Base-by-base conservation (phyloP, 1,140 invertebrate genomes). In the Heliconius melpomene region DNA sequence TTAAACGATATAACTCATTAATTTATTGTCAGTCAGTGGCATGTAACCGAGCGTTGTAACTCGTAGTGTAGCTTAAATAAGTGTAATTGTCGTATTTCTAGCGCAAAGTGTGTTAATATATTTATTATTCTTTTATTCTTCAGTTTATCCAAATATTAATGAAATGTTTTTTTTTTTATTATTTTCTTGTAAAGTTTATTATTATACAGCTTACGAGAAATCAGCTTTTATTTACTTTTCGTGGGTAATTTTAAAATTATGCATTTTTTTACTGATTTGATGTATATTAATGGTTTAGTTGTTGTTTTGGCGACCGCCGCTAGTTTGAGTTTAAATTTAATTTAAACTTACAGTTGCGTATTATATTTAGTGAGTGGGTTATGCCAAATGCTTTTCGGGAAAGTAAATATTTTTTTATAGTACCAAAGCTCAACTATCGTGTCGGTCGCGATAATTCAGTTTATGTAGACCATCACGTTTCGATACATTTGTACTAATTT, bases 11-110 rank as follows among this genome's bases (percentile, higher is more conserved):
- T 81, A 84, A 83, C 83, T 85, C 77, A 84, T 89, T 90, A 90
- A 88, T 91, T 90, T 90, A 90, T 90, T 88, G 86, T 89, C 85
- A 46, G 40, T 46, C 40, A 77, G 76, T 87, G 82, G 79, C 88
- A 86, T 88, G 81, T 89, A 91, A 91, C 85, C 84, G 86, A 84
- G 76, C 83, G 79, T 83, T 80, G 85, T 36, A 36, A 36, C 32
- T 36, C 32, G 32, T 92, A 91, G 87, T 84, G 82, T 84, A 92
- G 89, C 87, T 90, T 89, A 86, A 88, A 85, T 93, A 93, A 92
- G 90, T 92, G 90, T 92, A 92, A 88, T 90, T 89, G 88, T 90
- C 92, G 85, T 91, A 91, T 88, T 90, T 86, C 86, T 93, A 93
- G 89, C 89, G 88, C 89, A 92, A 92, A 91, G 86, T 85, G 85